Base-by-base conservation (phyloP, 2,888 invertebrate genomes). In the Drosophila falleni region DNA sequence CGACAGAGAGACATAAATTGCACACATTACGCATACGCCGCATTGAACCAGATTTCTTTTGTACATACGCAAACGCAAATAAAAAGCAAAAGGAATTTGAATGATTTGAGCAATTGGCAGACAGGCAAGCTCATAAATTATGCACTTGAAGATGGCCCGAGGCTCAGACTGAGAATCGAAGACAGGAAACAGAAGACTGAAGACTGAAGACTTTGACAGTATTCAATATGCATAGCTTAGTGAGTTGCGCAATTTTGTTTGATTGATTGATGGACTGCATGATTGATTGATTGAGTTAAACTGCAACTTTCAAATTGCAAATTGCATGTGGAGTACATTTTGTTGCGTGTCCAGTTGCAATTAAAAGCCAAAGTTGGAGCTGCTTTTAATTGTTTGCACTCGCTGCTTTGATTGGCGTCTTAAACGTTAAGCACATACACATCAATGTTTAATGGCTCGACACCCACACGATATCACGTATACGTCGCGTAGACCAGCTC, bases 371-470 rank as follows among this genome's bases (percentile, higher is more conserved):
- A 75, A 74, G 83, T 61, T 69, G 68, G 44, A 55, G 68, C 70
- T 70, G 75, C 70, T 73, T 86, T 86, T 84, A 86, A 84, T 84
- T 84, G 89, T 83, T 85, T 80, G 86, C 72, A 63, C 71, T 81
- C 74, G 59, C 56, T 16, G 60, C 70, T 70, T 78, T 82, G 83
- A 87, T 87, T 88, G 83, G 71, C 78, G 74, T 68, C 67, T 81
- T 70, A 71, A 76, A 81, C 68, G 82, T 68, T 70, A 64, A 66
- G 85, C 76, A 81, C 72, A 78, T 72, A 81, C 72, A 78, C 78
- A 77, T 70, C 63, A 71, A 68, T 62, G 75, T 78, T 78, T 83
- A 82, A 87, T 82, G 78, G 80, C 63, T 35, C 69, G 61, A 68
- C 76, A 69, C 77, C 64, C 73, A 60, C 62, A 42, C 49, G 42